These are phyloP conservation scores for Paguma larvata DNA, from an alignment of 2,797 vertebrate genomes.

Conservation along the genomic window DNA sequence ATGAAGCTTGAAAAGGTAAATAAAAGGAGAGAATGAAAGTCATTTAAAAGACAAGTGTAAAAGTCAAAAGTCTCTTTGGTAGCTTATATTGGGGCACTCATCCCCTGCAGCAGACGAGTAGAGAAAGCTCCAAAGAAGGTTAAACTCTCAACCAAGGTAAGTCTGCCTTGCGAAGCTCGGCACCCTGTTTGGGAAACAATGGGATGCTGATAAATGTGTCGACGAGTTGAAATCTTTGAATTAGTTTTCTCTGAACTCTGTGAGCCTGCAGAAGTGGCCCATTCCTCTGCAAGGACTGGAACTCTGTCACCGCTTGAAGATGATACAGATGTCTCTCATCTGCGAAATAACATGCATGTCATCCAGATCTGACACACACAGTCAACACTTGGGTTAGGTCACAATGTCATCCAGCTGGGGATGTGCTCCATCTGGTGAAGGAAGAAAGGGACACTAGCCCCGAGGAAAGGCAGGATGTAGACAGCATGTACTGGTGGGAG, in stretches of 20 bases:
- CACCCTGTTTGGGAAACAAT: neutral
- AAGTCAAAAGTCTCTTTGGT: neutral
- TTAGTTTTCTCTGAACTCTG: neutral
- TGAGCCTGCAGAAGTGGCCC: neutral
- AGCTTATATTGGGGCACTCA: neutral
- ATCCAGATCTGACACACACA: neutral
- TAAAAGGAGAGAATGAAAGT: neutral
- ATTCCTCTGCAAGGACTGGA: neutral
- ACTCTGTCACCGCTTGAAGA: neutral
- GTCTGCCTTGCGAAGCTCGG: neutral
- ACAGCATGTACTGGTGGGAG: neutral
- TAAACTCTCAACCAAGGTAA: neutral
- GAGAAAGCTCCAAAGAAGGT: neutral
- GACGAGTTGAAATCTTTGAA: neutral
- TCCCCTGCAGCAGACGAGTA: neutral
- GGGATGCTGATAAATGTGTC: neutral
- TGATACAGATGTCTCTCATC: neutral
- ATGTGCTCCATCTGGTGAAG: neutral
- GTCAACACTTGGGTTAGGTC: neutral
- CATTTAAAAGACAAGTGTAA: neutral
- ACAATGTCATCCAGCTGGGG: rapidly evolving
- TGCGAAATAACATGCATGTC: neutral
- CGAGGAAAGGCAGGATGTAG: neutral
- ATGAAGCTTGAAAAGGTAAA: neutral
- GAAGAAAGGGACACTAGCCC: neutral